These are phyloP conservation scores for Pollenia angustigena DNA, from an alignment of 2,888 invertebrate species.

Conservation along the genomic window DNA sequence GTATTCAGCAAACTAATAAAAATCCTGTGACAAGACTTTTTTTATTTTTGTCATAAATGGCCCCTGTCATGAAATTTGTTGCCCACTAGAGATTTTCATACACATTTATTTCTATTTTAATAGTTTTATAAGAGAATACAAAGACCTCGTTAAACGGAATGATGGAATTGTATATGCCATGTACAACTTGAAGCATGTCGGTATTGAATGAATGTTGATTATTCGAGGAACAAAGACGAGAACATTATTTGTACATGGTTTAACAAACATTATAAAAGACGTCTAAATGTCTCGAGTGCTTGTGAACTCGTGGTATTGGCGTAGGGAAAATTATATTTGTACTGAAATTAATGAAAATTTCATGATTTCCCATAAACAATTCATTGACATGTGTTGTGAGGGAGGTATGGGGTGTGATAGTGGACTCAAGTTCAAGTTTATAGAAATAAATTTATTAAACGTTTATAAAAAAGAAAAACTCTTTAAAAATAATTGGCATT, in stretches of 20 bases:
- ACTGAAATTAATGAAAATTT: slow-evolving; percentile 14
- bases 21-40: too few species aligned
- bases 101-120: slow-evolving; percentile 18
- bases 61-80: neutral
- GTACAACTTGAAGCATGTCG: neutral
- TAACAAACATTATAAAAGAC: slow-evolving; percentile 41
- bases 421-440: slow-evolving; percentile 34
- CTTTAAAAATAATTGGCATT: slow-evolving; percentile 11
- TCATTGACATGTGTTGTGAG: neutral
- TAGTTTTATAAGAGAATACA: slow-evolving; percentile 31
- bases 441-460: slow-evolving; percentile 2
- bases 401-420: neutral
- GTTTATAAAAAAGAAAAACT: neutral
- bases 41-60: neutral
- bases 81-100: neutral
- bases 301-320: neutral
- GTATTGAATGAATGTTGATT: slow-evolving; percentile 10
- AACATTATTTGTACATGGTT: neutral
- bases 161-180: slow-evolving; percentile 30
- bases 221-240: neutral
- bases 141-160: slow-evolving; percentile 33
- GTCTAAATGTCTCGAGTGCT: slow-evolving; percentile 55
- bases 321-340: neutral
- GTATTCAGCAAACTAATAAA: too few species aligned
- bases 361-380: slow-evolving; percentile 35